Conservation (phyloP, 2,888 invertebrate genomes). For the Terebella lapidaria region DNA sequence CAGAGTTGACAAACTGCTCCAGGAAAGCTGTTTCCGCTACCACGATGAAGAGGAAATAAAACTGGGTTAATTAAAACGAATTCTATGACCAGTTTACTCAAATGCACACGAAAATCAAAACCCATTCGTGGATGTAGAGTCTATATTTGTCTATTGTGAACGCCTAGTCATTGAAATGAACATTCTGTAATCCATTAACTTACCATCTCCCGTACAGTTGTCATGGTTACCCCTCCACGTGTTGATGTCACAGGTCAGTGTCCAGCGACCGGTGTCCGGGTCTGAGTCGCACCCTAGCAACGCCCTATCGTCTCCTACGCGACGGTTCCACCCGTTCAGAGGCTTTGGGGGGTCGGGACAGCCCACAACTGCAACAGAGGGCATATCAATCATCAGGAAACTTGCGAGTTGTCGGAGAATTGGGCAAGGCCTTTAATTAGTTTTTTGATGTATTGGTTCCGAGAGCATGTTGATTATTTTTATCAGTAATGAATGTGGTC, state of each 20-base stretch:
- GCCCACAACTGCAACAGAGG: not conserved
- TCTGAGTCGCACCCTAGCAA: not conserved
- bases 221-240: not conserved
- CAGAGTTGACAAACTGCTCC: not conserved
- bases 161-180: too few relatives aligned
- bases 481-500: too few relatives aligned
- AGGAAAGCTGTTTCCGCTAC: not conserved
- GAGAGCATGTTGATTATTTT: too few relatives aligned
- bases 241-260: not conserved
- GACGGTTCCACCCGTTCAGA: not conserved
- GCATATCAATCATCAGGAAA: not conserved
- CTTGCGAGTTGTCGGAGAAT: too few relatives aligned
- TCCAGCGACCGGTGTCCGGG: not conserved
- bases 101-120: too few relatives aligned
- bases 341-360: not conserved
- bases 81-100: too few relatives aligned
- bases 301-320: not conserved
- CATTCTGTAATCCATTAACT: too few relatives aligned
- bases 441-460: too few relatives aligned
- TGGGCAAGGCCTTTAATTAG: too few relatives aligned
- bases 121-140: too few relatives aligned
- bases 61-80: too few relatives aligned
- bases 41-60: not conserved
- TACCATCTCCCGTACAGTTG: not conserved
- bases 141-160: too few relatives aligned